Percentiles rank a stretch among this genome's conserved stretches.
Evolutionary conservation across 2,888 invertebrate genomes (phyloP).

Genomic region (Tenthredo livida): DNA sequence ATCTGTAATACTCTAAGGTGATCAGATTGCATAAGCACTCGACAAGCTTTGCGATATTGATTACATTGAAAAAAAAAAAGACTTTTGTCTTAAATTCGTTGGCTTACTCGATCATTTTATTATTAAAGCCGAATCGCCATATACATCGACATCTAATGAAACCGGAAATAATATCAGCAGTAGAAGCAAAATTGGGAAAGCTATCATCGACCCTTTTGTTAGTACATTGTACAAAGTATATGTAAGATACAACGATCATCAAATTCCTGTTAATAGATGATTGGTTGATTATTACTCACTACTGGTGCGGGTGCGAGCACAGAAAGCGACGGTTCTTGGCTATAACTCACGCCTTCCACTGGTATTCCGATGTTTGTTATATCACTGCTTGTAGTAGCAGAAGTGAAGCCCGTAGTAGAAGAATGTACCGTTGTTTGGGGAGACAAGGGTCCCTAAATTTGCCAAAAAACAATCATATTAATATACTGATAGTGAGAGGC

Average conservation of each 20-base stretch:
- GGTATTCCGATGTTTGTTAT: conserved; percentile 55
- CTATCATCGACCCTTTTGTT: background rate
- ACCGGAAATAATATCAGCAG: background rate
- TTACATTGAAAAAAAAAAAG: background rate
- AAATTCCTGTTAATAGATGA: background rate
- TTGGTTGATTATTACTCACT: conserved; percentile 61
- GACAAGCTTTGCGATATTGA: background rate
- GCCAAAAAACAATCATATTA: conserved; percentile 33
- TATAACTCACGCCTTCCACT: conserved; percentile 60
- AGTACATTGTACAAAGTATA: background rate
- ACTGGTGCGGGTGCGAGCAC: conserved; percentile 63
- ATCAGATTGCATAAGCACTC: background rate
- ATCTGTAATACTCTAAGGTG: background rate
- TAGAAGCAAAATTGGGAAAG: background rate
- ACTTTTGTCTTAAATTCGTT: background rate
- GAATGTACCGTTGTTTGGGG: conserved; percentile 77
- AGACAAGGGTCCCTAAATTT: conserved; percentile 75
- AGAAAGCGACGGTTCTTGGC: conserved; percentile 53
- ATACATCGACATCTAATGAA: background rate
- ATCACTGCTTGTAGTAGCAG: conserved; percentile 45
- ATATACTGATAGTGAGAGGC: background rate
- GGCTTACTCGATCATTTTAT: background rate
- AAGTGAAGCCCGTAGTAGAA: conserved; percentile 29
- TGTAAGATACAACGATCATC: background rate
- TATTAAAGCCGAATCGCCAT: background rate